phyloP scores from a whole-genome alignment of 64 coral and sea anemone species.

The Exaiptasia diaphana region DNA sequence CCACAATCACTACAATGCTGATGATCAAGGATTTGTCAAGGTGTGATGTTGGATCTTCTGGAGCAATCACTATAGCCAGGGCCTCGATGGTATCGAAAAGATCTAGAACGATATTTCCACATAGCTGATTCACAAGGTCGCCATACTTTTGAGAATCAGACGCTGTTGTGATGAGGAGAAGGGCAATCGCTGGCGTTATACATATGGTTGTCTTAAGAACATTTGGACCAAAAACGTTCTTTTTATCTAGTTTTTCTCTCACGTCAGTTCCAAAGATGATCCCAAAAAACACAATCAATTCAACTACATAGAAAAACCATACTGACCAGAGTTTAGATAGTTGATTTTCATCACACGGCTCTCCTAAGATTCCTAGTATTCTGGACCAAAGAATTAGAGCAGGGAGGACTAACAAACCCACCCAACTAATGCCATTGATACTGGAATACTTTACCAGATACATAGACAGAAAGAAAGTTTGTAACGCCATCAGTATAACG shows the following conservation, averaged over 20 bases:
- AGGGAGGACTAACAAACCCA: too few species aligned
- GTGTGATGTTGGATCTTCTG: neutral
- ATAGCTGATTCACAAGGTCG: constrained; percentile 11
- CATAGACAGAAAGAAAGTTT: too few species aligned
- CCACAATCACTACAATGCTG: constrained; percentile 17
- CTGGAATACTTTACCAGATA: too few species aligned
- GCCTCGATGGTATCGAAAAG: constrained; percentile 60
- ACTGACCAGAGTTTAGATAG: neutral
- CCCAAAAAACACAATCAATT: too few species aligned
- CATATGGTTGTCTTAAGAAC: constrained; percentile 25
- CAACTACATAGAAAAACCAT: neutral
- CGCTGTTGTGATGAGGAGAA: constrained; percentile 31
- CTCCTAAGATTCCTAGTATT: too few species aligned
- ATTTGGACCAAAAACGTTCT: constrained; percentile 45
- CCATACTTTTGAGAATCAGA: neutral
- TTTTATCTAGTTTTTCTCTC: constrained; percentile 14
- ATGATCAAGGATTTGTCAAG: neutral
- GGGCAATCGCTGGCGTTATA: neutral
- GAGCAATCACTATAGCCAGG: constrained; percentile 33
- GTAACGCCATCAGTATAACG: too few species aligned
- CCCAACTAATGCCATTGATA: too few species aligned
- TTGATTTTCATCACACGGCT: neutral
- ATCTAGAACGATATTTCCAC: constrained; percentile 9
- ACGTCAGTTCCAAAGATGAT: constrained; percentile 8
- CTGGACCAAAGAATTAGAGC: too few species aligned